A percentile compares a stretch with the other conserved stretches of the same genome.
Evolutionary conservation across 2,797 vertebrate species (phyloP).

Genomic region (Pangasius djambal): DNA sequence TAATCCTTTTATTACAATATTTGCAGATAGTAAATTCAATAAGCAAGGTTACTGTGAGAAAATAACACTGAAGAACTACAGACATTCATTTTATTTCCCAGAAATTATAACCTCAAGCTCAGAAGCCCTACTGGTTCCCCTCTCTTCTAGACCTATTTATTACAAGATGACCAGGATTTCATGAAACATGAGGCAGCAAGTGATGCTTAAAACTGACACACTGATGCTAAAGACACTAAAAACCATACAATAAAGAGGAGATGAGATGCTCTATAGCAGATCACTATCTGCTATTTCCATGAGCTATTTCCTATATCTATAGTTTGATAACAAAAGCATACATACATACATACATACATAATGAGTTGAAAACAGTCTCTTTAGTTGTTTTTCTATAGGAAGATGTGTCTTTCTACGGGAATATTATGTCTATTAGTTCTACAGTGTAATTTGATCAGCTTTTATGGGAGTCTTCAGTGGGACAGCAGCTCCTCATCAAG

Average conservation of each 20-base stretch:
- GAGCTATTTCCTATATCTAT: neutral
- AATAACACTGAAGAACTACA: neutral
- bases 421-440: slow-evolving; percentile 17
- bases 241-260: neutral
- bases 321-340: neutral
- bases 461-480: slow-evolving; percentile 39
- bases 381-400: neutral
- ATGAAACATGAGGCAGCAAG: slow-evolving; percentile 15
- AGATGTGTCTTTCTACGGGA: neutral
- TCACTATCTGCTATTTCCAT: neutral
- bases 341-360: slow-evolving; percentile 3
- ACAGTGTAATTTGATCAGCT: slow-evolving; percentile 46
- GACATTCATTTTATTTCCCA: neutral
- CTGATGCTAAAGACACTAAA: neutral
- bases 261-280: neutral
- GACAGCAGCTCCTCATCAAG: slow-evolving; percentile 44
- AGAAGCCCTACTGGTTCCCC: neutral
- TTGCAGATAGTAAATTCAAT: neutral
- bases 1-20: neutral
- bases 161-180: slow-evolving; percentile 8
- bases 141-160: neutral
- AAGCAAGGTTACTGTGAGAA: neutral
- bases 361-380: neutral
- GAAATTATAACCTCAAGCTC: neutral
- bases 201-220: neutral